These are phyloP conservation scores for Protophormia terraenovae DNA, from an alignment of 2,888 invertebrate genomes.

Conservation along the genomic window DNA sequence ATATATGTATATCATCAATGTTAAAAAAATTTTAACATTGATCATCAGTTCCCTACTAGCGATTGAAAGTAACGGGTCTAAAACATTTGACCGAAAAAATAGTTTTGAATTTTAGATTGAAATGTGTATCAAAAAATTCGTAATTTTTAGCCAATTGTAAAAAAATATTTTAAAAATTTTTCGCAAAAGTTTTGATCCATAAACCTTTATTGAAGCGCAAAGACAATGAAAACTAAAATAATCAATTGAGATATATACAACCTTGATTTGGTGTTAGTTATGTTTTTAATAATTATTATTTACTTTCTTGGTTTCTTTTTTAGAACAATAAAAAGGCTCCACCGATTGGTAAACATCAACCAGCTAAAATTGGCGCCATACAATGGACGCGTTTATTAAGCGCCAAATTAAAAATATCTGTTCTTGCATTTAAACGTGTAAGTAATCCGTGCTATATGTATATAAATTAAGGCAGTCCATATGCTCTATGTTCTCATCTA, in stretches of 20 bases:
- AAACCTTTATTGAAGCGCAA: background rate
- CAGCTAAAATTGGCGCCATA: slow-evolving; percentile 91
- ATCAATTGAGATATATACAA: background rate
- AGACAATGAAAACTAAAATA: background rate
- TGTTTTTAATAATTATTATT: background rate
- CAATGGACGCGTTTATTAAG: slow-evolving; percentile 92
- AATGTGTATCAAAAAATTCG: too few relatives aligned
- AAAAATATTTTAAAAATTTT: too few relatives aligned
- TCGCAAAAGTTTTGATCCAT: too few relatives aligned
- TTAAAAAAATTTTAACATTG: too few relatives aligned
- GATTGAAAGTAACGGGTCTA: too few relatives aligned
- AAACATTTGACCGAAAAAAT: too few relatives aligned
- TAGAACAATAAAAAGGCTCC: slow-evolving; percentile 76
- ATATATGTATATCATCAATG: too few relatives aligned
- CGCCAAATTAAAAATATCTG: slow-evolving; percentile 89
- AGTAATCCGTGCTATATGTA: slow-evolving; percentile 11
- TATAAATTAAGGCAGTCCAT: background rate
- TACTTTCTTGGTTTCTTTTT: slow-evolving; percentile 34
- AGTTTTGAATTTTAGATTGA: too few relatives aligned
- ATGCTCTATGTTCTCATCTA: too few relatives aligned
- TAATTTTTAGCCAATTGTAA: too few relatives aligned
- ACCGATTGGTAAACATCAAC: slow-evolving; percentile 87
- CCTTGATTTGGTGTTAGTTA: background rate
- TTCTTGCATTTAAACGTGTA: slow-evolving; percentile 89
- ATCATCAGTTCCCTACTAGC: too few relatives aligned